Conservation (phyloP, 2,888 invertebrate genomes). For the Aphidius colemani region DNA sequence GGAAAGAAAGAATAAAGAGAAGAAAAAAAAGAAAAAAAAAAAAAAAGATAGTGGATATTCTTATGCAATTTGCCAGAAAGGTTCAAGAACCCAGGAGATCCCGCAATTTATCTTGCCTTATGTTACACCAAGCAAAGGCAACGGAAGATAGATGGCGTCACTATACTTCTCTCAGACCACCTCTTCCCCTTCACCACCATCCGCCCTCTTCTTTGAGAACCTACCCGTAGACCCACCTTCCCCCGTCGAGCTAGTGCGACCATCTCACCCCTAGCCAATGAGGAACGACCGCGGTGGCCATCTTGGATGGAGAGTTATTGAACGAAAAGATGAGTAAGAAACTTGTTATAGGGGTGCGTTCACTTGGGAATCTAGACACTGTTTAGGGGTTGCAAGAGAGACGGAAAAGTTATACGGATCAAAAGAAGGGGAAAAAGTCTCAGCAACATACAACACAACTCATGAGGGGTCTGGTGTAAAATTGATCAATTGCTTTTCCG, state of each 20-base stretch:
- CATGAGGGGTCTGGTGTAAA: slow-evolving; percentile 57
- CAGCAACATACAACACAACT: slow-evolving; percentile 26
- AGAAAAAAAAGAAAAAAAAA: slow-evolving; percentile 25
- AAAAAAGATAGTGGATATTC: slow-evolving; percentile 55
- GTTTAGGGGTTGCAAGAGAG: slow-evolving; percentile 17
- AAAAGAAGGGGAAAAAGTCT: slow-evolving; percentile 36
- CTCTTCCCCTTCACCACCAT: slow-evolving; percentile 29
- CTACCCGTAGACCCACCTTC: slow-evolving; percentile 27
- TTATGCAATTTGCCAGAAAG: slow-evolving; percentile 62
- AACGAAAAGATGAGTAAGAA: slow-evolving; percentile 62
- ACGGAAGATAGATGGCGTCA: slow-evolving; percentile 62
- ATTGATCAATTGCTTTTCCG: slow-evolving; percentile 60
- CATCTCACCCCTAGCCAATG: slow-evolving; percentile 61
- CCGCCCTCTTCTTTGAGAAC: slow-evolving; percentile 5
- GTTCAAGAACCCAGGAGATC: slow-evolving; percentile 62
- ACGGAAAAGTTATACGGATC: slow-evolving; percentile 27
- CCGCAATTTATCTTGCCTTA: slow-evolving; percentile 62
- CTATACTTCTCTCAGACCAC: slow-evolving; percentile 47
- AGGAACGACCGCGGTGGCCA: slow-evolving; percentile 62
- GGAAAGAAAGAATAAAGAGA: slow-evolving; percentile 34
- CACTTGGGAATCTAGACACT: slow-evolving; percentile 31
- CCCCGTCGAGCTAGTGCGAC: slow-evolving; percentile 46
- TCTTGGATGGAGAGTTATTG: slow-evolving; percentile 62
- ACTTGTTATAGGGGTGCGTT: slow-evolving; percentile 60
- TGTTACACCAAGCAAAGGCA: slow-evolving; percentile 62